Base-by-base conservation (phyloP, 2,888 invertebrate genomes). In the Tupiocoris notatus region DNA sequence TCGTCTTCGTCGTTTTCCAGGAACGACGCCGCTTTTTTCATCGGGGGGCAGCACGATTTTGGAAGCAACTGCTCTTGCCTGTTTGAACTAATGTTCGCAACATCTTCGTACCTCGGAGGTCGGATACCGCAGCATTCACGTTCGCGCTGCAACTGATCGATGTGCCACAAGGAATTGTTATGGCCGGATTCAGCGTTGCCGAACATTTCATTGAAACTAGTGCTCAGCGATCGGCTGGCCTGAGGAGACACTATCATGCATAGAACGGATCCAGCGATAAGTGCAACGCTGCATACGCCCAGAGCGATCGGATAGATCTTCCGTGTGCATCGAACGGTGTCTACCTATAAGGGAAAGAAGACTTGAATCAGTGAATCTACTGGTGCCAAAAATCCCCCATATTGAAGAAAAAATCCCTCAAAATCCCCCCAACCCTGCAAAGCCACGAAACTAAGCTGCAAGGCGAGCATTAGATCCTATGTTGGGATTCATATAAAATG, bases 161-260 rank as follows among this genome's bases (percentile, higher is more conserved):
- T 62, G 54, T 73, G 61, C 58, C 21, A 22, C 6, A 21, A n/a
- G 39, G 73, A 39, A 2, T 22, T 62, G 57, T 71, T 71, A 0
- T n/a, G 22, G 1, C 12, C 18, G 73, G 23, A 61, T 12, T 21
- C 18, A 2, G 21, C 39, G 73, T 23, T 62, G 20, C 21, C 21
- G 63, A 25, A 73, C 73, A 73, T 73, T 18, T 21, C 21, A 54
- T n/a, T 22, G 63, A 73, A 73, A 73, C 73, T 73, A 6, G 61
- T 22, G n/a, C 22, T 57, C 21, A 73, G 62, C n/a, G 61, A 39
- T 16, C 62, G 17, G 1, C 17, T 39, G 1, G 73, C 73, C 73
- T 61, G 61, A 1, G 73, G 73, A 16, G 73, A 62, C 22, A 73
- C 17, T 6, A 73, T 73, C 73, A 73, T 73, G n/a, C 23, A 23